Evolutionary conservation across 2,888 invertebrate genomes (phyloP), one percentile per base, ranked within the genome.

Genomic region (Steinernema hermaphroditum): DNA sequence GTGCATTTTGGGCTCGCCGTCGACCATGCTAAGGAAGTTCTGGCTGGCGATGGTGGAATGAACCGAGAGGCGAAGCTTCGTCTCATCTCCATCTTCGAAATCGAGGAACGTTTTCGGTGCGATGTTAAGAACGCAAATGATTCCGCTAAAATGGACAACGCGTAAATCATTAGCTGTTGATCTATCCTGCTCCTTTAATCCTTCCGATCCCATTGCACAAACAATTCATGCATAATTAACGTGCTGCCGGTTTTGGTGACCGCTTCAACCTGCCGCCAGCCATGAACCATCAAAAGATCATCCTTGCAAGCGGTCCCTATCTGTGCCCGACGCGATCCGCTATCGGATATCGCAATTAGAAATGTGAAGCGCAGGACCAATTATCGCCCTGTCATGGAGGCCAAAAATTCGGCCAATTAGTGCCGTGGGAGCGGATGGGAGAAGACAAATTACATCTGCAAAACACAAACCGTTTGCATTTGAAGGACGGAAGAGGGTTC

Each of bases 21-120:
- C 62, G 24, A 76, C 27, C 27, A 70, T 54, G 41, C 54, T 29
- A 68, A 76, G 70, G 62, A 76, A 75, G 37, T 44, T 73, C 57
- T 72, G 50, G n/a, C 24, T 57, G 32, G 72, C 70, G 46, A 78
- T 76, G 12, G 80, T 74, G 2, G 79, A 29, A 32, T 76, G 69
- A 12, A 82, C 77, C 1, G 77, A 62, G 1, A 83, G 74, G 19
- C 68, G 62, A 68, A 83, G 74, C 41, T 77, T 77, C 74, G 75
- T 76, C 27, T 81, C 82, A 68, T 78, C 74, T 16, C 84, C 83
- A 50, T 84, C 84, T 70, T 84, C 83, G 2, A 76, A 74, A 74
- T 85, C 85, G 49, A 77, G 72, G 78, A 85, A 85, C n/a, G 83
- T 84, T 50, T 78, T 75, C 8, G 76, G 73, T 12, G 82, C 81